Conservation (phyloP, 1,140 invertebrate genomes). For the Dinoponera quadriceps region DNA sequence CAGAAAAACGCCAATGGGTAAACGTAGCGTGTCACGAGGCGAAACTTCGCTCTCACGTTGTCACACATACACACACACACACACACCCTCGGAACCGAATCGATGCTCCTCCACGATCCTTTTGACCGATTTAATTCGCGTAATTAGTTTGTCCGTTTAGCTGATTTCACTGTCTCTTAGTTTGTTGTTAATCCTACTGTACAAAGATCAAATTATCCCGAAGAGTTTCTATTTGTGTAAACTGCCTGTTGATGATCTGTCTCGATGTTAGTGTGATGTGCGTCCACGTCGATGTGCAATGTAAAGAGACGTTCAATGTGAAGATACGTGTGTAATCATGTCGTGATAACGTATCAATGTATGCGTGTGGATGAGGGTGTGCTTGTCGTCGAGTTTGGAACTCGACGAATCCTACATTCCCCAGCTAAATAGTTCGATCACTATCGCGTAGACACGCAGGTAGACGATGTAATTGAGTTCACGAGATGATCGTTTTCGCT, state of each 20-base stretch:
- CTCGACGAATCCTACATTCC: constrained; percentile 4
- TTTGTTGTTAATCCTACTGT: background rate
- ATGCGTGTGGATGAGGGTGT: background rate
- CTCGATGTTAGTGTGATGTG: constrained; percentile 40
- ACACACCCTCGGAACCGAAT: background rate
- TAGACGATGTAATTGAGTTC: constrained; percentile 18
- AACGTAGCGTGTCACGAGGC: background rate
- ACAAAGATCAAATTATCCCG: background rate
- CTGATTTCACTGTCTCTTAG: constrained; percentile 24
- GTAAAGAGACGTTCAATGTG: constrained; percentile 46
- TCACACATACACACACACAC: no score
- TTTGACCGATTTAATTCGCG: background rate
- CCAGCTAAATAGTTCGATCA: constrained; percentile 52
- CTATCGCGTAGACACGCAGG: constrained; percentile 54
- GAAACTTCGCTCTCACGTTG: background rate
- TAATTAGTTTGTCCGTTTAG: background rate
- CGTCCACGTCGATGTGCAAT: constrained; percentile 52
- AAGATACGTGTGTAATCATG: no score
- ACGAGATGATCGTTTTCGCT: background rate
- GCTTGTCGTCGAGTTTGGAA: constrained; percentile 20
- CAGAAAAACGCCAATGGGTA: background rate
- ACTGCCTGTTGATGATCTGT: constrained; percentile 1
- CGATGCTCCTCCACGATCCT: no score
- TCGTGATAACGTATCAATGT: no score
- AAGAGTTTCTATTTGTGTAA: constrained; percentile 3